phyloP scores from a whole-genome alignment of 2,113 vertebrate genomes.

The Eclectus roratus region DNA sequence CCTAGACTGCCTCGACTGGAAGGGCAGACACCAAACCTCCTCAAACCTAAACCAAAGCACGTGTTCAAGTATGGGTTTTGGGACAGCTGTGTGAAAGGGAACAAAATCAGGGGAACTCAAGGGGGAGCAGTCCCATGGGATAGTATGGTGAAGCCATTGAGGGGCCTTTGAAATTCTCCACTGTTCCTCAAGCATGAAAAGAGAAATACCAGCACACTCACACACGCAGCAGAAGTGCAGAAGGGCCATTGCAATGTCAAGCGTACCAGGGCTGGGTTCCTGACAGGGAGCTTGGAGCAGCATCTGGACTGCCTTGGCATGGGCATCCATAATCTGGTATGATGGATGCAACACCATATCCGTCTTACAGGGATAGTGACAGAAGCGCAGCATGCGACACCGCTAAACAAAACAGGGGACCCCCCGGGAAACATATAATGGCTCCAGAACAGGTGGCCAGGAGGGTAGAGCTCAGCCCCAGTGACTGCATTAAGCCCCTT shows the following conservation, averaged over 20 bases:
- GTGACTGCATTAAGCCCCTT: accelerated
- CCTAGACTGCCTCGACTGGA: not conserved
- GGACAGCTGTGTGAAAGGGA: not conserved
- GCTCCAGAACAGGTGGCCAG: not conserved
- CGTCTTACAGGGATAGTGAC: accelerated
- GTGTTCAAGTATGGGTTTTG: accelerated
- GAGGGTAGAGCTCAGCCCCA: not conserved
- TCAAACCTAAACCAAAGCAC: not conserved
- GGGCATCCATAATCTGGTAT: not conserved
- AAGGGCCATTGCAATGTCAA: not conserved
- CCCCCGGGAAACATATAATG: not conserved
- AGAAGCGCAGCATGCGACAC: accelerated
- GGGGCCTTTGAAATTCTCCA: not conserved
- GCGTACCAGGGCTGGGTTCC: not conserved
- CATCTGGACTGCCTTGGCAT: accelerated
- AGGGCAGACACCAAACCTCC: not conserved
- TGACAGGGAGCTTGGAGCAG: not conserved
- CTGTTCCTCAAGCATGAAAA: not conserved
- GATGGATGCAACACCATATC: not conserved
- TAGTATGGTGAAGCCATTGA: not conserved
- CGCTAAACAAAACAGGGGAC: not conserved
- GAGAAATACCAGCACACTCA: not conserved
- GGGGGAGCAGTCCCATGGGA: not conserved
- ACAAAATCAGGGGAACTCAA: not conserved
- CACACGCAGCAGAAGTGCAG: accelerated